Evolutionary conservation across 23 tunicate species (phyloP).

Genomic region (Ascidia mentula): DNA sequence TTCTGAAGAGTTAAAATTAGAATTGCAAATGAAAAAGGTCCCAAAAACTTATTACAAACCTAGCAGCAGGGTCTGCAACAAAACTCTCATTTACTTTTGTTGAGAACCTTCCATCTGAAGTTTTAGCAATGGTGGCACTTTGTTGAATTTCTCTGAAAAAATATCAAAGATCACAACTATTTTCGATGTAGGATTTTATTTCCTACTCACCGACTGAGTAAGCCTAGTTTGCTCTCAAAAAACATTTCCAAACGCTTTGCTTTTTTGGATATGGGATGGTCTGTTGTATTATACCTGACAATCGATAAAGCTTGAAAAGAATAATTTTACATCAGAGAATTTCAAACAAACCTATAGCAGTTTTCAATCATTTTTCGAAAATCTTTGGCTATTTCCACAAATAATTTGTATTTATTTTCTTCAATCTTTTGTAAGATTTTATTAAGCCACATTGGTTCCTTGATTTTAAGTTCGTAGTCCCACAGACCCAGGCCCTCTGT

Average conservation of each 20-base stretch:
- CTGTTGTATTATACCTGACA: constrained; percentile 67
- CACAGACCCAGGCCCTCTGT: constrained; percentile 74
- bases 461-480: constrained; percentile 61
- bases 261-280: constrained; percentile 76
- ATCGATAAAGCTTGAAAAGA: neutral
- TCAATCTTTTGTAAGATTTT: constrained; percentile 72
- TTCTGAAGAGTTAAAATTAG: no score
- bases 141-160: constrained; percentile 37
- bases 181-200: neutral
- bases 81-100: constrained; percentile 9
- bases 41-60: no score
- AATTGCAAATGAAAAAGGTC: no score
- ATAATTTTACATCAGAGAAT: neutral
- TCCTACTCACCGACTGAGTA: constrained; percentile 43
- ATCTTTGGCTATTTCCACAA: constrained; percentile 71
- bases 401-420: constrained; percentile 19
- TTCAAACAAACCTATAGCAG: constrained; percentile 57
- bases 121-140: constrained; percentile 39
- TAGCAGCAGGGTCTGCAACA: no score
- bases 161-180: neutral
- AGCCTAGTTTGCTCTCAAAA: constrained; percentile 64
- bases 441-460: constrained; percentile 86
- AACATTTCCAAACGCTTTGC: constrained; percentile 74
- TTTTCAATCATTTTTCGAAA: constrained; percentile 85
- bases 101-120: constrained; percentile 71